Evolutionary conservation across 2,888 invertebrate species (phyloP).

Genomic region (Aleiodes alternator): DNA sequence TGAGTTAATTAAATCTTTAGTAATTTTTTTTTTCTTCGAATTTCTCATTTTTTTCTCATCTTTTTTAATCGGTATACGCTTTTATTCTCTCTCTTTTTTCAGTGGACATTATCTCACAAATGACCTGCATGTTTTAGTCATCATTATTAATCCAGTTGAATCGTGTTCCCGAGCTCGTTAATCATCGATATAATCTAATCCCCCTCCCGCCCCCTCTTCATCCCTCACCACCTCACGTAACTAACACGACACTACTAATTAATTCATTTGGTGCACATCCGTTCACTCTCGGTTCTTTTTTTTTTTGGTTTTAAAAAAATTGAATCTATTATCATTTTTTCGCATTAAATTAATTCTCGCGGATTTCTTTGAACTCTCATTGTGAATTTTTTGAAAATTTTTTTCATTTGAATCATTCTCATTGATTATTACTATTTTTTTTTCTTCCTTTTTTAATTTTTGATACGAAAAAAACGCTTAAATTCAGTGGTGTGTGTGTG

Average conservation of each 20-base stretch:
- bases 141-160: neutral
- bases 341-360: neutral
- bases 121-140: neutral
- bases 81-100: conserved; percentile 39
- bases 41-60: too few relatives aligned
- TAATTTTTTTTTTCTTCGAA: too few relatives aligned
- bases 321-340: neutral
- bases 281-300: neutral
- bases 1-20: too few relatives aligned
- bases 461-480: too few relatives aligned
- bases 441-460: too few relatives aligned
- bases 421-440: too few relatives aligned
- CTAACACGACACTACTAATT: conserved; percentile 23
- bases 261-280: conserved; percentile 20
- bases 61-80: too few relatives aligned
- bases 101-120: neutral
- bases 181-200: conserved; percentile 26
- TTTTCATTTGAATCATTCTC: neutral
- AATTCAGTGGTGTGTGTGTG: too few relatives aligned
- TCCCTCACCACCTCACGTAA: neutral
- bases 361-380: neutral
- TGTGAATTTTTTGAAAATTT: neutral
- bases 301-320: conserved; percentile 7
- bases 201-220: too few relatives aligned
- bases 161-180: conserved; percentile 17